Conservation (phyloP, 35 echinoderm and acorn worm species). For the Diadema setosum region DNA sequence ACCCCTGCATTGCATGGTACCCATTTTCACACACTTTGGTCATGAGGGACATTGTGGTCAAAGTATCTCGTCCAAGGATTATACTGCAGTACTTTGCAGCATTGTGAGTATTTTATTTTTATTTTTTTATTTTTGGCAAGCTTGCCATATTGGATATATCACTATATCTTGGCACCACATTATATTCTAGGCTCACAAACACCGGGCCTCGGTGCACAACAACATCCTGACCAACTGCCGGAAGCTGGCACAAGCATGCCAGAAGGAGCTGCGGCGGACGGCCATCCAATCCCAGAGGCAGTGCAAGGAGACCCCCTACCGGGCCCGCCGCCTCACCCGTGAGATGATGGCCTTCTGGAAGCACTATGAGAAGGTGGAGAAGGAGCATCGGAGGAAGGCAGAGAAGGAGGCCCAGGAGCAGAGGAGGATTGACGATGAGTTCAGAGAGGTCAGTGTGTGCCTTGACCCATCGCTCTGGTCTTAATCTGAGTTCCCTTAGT, state of each 20-base stretch:
- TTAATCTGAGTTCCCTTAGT: neutral
- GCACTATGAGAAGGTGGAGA: constrained; percentile 95
- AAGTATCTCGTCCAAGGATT: no score
- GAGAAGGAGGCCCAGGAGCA: constrained; percentile 99
- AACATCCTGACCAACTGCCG: constrained; percentile 88
- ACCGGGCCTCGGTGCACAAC: constrained; percentile 77
- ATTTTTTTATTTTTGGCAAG: no score
- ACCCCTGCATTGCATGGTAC: no score
- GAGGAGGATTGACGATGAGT: constrained; percentile 92
- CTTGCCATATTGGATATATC: no score
- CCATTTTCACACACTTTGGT: no score
- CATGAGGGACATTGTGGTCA: no score
- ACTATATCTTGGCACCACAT: no score
- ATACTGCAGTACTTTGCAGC: no score
- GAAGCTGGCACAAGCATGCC: constrained; percentile 91
- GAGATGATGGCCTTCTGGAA: constrained; percentile 99
- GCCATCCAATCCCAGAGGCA: constrained; percentile 86
- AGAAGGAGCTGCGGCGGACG: constrained; percentile 84
- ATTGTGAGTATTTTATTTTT: no score
- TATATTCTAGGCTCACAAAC: constrained; percentile 98
- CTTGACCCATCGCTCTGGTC: no score
- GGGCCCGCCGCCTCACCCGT: constrained; percentile 82
- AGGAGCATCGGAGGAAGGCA: constrained; percentile 90
- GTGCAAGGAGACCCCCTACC: constrained; percentile 92
- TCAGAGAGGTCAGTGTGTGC: constrained; percentile 94